These are phyloP conservation scores for Clytia hemisphaerica DNA, from an alignment of 30 jellyfish, hydroid and myxozoan genomes.

Conservation along the genomic window DNA sequence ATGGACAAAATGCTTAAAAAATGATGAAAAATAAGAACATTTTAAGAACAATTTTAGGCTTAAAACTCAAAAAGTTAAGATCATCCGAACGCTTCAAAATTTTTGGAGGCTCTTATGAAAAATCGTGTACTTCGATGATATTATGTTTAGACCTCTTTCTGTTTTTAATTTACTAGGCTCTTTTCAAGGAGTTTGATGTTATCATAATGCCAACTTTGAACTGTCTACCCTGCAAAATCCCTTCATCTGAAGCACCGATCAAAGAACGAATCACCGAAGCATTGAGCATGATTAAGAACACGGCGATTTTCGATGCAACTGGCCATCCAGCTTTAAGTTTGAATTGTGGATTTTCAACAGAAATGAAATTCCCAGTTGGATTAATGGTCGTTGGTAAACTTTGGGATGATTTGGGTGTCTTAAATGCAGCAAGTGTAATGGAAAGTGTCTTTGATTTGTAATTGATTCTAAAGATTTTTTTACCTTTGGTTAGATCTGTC, in stretches of 20 bases:
- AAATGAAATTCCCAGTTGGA: constrained; percentile 30
- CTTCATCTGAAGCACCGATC: not conserved
- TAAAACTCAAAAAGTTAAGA: no score
- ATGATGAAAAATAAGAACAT: no score
- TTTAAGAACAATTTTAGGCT: no score
- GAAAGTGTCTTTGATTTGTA: no score
- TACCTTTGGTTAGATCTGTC: no score
- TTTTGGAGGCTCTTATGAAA: no score
- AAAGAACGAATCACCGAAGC: not conserved
- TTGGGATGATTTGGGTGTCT: constrained; percentile 29
- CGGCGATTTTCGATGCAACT: constrained; percentile 27
- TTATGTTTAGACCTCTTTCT: no score
- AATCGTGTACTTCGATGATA: no score
- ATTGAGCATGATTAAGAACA: not conserved
- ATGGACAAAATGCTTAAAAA: constrained; percentile 5
- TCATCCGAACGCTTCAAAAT: no score
- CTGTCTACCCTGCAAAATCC: constrained; percentile 1
- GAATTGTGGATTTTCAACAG: constrained; percentile 28
- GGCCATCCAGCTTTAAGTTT: constrained; percentile 31
- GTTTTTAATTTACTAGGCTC: no score
- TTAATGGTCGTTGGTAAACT: constrained; percentile 32
- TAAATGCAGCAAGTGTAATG: constrained; percentile 21
- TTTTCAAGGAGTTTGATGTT: constrained; percentile 16
- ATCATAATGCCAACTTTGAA: constrained; percentile 24
- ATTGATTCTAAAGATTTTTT: no score